Base-by-base conservation (phyloP, 2,113 vertebrate species). In the Vidua macroura region DNA sequence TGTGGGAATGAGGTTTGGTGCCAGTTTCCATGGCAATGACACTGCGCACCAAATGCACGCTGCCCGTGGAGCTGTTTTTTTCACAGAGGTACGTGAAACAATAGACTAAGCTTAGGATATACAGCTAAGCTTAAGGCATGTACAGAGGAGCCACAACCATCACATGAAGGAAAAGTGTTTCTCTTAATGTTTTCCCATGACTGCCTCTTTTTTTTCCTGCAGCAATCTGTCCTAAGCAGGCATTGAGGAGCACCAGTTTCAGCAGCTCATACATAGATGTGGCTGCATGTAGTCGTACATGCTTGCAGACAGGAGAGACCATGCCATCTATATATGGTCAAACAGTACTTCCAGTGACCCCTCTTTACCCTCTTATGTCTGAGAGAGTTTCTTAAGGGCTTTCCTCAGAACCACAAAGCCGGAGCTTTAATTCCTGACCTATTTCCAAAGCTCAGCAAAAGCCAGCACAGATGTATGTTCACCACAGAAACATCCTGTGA, bases 391-490 rank as follows among this genome's bases (percentile, higher is more conserved):
- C 86, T 87, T 86, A 95, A 96, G 86, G 87, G 86, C 91, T 86
- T 76, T 96, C 75, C 92, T 96, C 74, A 63, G 92, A 95, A 94
- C 79, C 93, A 89, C 86, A 97, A 96, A 95, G 90, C 93, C 7
- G 4, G 80, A 86, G 90, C 77, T 95, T 92, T 96, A 97, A 96
- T 96, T 96, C 95, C 95, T 97, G 96, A 96, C 95, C 95, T 82
- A 96, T 94, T 96, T 97, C 95, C 90, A 93, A 97, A 95, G 93
- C 95, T 96, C 94, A 93, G 76, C 17, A 0, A 97, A 96, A 95
- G 93, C 79, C 94, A 95, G 86, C 92, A 94, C 95, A 94, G 95
- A 97, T 94, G 92, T 94, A 96, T 67, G 81, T 56, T 84, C 88
- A 93, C 79, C 88, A 86, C 88, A 88, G 92, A 96, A 92, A 92